Evolutionary conservation across 2,797 vertebrate genomes (phyloP), one percentile per base, ranked within the genome.

Genomic region (Garrulus glandarius): DNA sequence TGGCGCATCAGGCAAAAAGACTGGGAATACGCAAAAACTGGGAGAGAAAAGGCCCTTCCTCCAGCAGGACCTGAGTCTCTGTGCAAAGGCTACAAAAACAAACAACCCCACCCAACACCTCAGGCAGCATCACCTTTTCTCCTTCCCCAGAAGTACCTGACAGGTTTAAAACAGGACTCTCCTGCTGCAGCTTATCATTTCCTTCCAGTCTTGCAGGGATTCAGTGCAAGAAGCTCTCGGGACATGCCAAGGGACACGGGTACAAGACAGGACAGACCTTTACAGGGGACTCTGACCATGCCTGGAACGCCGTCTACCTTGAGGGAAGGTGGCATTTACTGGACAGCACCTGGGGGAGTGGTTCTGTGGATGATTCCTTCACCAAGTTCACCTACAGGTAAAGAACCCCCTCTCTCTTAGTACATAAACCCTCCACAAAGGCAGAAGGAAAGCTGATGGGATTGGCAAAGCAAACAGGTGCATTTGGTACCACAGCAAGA

Each of bases 311-410:
- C 0, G 98, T 98, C 55, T 98, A 95, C 91, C 96, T 98, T 22
- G 97, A 98, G 11, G 98, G 97, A 57, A 95, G 94, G 47, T 98
- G 98, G 98, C 98, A 98, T 74, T 93, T 98, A 37, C 91, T 98
- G 32, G 98, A 98, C 65, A 98, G 98, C 92, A 98, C 98, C 52
- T 98, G 98, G 98, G 98, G 98, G 61, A 98, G 98, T 0, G 98
- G 98, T 49, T 63, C 91, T 36, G 88, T 98, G 29, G 96, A 98
- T 16, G 93, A 98, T 7, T n/a, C 91, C 47, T 96, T 95, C 86
- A 98, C 96, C 93, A 97, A 97, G 34, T 98, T 98, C 93, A 98
- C 97, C 75, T 98, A 98, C 94, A 97, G 98, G 98, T 98, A 91
- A 92, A 95, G 96, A 91, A 55, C 14, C 2, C 24, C 12, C 29